A percentile compares a stretch with the other conserved stretches of the same genome.
These are phyloP conservation scores for Chunga burmeisteri DNA, from an alignment of 2,113 vertebrate genomes.

Conservation along the genomic window DNA sequence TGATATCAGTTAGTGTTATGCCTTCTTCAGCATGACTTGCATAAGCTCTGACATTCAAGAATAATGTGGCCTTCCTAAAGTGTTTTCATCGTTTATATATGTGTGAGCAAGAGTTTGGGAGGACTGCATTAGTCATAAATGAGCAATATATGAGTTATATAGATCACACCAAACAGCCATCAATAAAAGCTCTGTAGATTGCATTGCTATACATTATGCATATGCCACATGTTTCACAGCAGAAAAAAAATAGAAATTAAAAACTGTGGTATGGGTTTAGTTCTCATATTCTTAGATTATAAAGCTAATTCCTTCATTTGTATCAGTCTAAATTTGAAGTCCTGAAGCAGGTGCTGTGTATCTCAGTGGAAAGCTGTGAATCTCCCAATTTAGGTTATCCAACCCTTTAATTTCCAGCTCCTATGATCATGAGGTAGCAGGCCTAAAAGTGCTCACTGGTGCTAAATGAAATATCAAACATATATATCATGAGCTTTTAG, in stretches of 20 bases:
- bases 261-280: not conserved
- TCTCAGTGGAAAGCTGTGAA: not conserved
- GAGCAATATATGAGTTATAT: conserved; percentile 37
- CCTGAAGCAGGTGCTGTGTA: not conserved
- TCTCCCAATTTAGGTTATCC: not conserved
- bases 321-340: not conserved
- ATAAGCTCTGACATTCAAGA: conserved; percentile 38
- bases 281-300: not conserved
- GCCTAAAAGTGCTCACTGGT: not conserved
- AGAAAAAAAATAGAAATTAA: not conserved
- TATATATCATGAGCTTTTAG: not conserved
- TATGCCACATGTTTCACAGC: conserved; percentile 2
- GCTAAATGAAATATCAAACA: not conserved
- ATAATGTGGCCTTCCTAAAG: conserved; percentile 10
- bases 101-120: conserved; percentile 31
- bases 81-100: not conserved
- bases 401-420: not conserved
- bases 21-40: conserved; percentile 1
- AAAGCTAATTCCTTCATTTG: not conserved
- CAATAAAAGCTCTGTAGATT: conserved; percentile 35
- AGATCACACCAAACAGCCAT: conserved; percentile 40
- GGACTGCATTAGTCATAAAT: conserved; percentile 44
- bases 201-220: conserved; percentile 12
- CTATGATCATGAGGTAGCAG: not conserved
- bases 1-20: not conserved